Base-by-base conservation (phyloP, 1,140 invertebrate genomes). In the Scaptodrosophila lebanonensis region DNA sequence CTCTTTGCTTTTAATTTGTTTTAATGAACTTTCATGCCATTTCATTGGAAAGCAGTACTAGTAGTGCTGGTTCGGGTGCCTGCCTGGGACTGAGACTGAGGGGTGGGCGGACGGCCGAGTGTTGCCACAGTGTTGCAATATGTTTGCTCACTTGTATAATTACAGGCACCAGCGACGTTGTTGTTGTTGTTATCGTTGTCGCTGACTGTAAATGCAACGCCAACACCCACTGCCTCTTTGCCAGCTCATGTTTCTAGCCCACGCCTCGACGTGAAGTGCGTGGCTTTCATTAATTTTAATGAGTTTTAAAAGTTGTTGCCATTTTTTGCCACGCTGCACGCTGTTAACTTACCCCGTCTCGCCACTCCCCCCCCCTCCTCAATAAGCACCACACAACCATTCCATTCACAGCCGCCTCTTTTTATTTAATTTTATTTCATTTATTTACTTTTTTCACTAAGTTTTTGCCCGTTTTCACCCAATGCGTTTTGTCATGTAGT, bases 281-380 rank as follows among this genome's bases (percentile, higher is more conserved):
- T 79, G 65, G 73, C 73, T 79, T 79, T 79, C 75, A 79, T 79
- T 79, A 79, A 79, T 79, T 79, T 79, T 79, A 79, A 79, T 79
- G 73, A 79, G 73, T 79, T 79, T 79, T 73, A 79, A 79, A 79
- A 79, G 73, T 79, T 79, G 73, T 69, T 79, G 69, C 73, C 62
- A 77, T 77, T 77, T 76, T 52, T 42, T 36, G 49, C 39, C 56
- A 59, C 56, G 52, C 56, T 52, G 39, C 57, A 43, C 58, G 43
- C 44, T 27, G 29, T n/a, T n/a, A n/a, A n/a, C 15, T 20, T 36
- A 30, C 49, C n/a, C 22, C 7, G 12, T 25, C 15, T 18, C 1
- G 9, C 18, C 29, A 4, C 22, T 9, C 4, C 20, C 33, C 1
- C 5, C 12, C 3, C 17, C 2, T 9, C 22, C 48, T 33, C 40